These are phyloP conservation scores for Mimumesa dahlbomi DNA, from an alignment of 2,888 invertebrate species.

Conservation along the genomic window DNA sequence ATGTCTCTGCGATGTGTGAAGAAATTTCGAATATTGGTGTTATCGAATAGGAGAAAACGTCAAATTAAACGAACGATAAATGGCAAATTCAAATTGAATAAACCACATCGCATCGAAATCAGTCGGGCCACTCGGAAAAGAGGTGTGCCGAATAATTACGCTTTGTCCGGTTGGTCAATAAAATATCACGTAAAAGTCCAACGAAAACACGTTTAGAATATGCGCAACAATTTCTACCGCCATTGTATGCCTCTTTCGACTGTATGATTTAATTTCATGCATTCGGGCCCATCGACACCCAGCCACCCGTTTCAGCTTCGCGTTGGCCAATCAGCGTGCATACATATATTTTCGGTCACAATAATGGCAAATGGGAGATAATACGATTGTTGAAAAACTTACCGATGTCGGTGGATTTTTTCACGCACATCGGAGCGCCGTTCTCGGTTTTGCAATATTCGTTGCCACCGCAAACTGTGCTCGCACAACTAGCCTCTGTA, in stretches of 20 bases:
- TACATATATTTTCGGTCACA: constrained; percentile 19
- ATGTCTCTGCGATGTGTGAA: too few relatives aligned
- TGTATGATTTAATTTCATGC: constrained; percentile 22
- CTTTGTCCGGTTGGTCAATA: too few relatives aligned
- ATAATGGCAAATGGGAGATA: background rate
- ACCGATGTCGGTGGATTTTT: constrained; percentile 69
- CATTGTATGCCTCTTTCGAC: constrained; percentile 13
- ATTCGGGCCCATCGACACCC: background rate
- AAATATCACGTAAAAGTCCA: constrained; percentile 9
- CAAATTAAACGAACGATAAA: too few relatives aligned
- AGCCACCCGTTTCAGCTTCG: constrained; percentile 15
- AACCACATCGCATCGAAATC: too few relatives aligned
- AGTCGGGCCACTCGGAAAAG: too few relatives aligned
- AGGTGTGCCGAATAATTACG: too few relatives aligned
- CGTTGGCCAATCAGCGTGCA: constrained; percentile 10
- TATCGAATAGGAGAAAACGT: too few relatives aligned
- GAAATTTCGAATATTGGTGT: too few relatives aligned
- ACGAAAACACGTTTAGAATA: background rate
- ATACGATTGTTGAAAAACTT: constrained; percentile 57
- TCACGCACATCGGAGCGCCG: constrained; percentile 72
- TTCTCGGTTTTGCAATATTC: constrained; percentile 74
- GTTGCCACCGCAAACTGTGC: constrained; percentile 69
- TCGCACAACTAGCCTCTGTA: constrained; percentile 68
- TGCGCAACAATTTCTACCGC: constrained; percentile 6
- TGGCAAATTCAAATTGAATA: too few relatives aligned